phyloP scores from a whole-genome alignment of 2,888 invertebrate species.

The Aphidoletes aphidimyza region DNA sequence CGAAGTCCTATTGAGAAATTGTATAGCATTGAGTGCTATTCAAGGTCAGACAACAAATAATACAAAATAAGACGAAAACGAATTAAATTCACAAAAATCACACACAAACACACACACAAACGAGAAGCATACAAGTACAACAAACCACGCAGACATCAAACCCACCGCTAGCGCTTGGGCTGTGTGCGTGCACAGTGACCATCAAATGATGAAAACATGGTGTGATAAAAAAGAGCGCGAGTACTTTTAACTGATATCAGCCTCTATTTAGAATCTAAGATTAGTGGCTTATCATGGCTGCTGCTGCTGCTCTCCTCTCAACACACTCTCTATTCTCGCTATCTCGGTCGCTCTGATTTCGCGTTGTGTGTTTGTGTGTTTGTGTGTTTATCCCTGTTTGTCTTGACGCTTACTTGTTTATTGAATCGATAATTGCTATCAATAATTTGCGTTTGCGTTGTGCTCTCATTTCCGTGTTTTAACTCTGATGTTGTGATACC shows the following conservation, averaged over 20 bases:
- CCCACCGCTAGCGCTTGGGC: no score
- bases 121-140: no score
- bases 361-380: no score
- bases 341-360: neutral
- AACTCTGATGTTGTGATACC: no score
- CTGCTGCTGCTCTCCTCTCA: neutral
- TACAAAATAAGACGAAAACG: neutral
- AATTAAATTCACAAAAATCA: neutral
- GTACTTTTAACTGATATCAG: neutral
- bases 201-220: neutral
- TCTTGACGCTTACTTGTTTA: neutral
- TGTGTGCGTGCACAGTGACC: neutral
- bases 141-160: no score
- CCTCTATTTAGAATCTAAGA: constrained; percentile 16
- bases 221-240: neutral
- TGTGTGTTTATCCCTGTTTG: neutral
- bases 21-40: neutral
- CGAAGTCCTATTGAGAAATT: neutral
- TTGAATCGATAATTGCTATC: constrained; percentile 28
- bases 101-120: neutral
- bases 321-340: neutral
- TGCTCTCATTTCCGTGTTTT: neutral
- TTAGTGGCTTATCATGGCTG: neutral
- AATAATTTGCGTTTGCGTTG: neutral
- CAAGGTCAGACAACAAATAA: constrained; percentile 15